Percentiles rank a stretch among this genome's conserved stretches.
Conservation (phyloP, 2,888 invertebrate species). For the Apodemia hepburni region DNA sequence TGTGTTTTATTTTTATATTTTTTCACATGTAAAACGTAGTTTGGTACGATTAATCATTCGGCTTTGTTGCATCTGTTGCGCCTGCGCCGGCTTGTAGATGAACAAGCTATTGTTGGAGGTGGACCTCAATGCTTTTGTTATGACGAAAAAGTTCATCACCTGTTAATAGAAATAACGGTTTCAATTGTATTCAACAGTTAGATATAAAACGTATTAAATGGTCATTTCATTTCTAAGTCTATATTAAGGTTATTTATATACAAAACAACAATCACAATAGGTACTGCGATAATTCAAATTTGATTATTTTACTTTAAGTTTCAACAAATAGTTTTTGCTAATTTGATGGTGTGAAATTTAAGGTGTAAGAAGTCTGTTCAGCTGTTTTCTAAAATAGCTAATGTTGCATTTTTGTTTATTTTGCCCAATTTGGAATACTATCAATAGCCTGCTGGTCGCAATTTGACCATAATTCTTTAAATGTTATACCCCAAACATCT, state of each 20-base stretch:
- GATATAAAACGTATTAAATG: slow-evolving; percentile 4
- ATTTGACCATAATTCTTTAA: too few relatives aligned
- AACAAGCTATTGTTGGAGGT: slow-evolving; percentile 54
- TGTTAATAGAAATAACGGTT: slow-evolving; percentile 48
- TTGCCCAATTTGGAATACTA: too few relatives aligned
- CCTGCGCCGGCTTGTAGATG: slow-evolving; percentile 48
- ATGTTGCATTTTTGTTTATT: too few relatives aligned
- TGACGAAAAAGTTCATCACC: slow-evolving; percentile 60
- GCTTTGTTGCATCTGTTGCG: slow-evolving; percentile 72
- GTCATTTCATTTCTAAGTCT: neutral
- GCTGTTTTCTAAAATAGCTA: too few relatives aligned
- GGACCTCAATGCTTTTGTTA: slow-evolving; percentile 51
- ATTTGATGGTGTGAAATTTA: too few relatives aligned
- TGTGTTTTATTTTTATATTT: too few relatives aligned
- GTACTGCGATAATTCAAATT: too few relatives aligned
- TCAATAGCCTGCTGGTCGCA: too few relatives aligned
- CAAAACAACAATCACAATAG: neutral
- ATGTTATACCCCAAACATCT: too few relatives aligned
- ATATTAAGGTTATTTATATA: neutral
- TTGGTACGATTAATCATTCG: slow-evolving; percentile 68
- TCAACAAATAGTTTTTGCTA: neutral
- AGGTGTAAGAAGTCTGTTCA: too few relatives aligned
- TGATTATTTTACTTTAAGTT: too few relatives aligned
- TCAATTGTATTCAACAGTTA: slow-evolving; percentile 16
- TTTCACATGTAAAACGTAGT: slow-evolving; percentile 65